Evolutionary conservation across 2,888 invertebrate species (phyloP).

Genomic region (Ectropis crepuscularia): DNA sequence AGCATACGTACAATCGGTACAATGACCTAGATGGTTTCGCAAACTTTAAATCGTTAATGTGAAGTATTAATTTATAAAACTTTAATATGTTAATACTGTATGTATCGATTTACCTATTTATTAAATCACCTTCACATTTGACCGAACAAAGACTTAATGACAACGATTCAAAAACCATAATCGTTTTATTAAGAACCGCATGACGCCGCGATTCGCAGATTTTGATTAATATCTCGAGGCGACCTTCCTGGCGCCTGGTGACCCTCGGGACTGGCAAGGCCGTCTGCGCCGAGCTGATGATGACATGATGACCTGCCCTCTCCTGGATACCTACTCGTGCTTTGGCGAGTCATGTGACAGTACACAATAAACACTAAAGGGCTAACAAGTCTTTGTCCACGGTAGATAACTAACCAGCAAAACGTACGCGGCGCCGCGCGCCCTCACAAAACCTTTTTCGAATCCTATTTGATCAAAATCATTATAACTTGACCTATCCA

Average conservation of each 20-base stretch:
- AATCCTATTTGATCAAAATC: too few species aligned
- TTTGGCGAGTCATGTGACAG: conserved; percentile 14
- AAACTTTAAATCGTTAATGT: background rate
- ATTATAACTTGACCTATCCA: too few species aligned
- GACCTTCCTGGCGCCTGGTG: conserved; percentile 40
- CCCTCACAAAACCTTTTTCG: too few species aligned
- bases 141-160: conserved; percentile 33
- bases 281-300: conserved; percentile 37
- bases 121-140: conserved; percentile 26
- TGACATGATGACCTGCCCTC: conserved; percentile 37
- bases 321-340: conserved; percentile 12
- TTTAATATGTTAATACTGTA: background rate
- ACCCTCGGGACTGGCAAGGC: conserved; percentile 40
- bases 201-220: conserved; percentile 35
- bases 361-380: background rate
- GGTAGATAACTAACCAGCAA: background rate
- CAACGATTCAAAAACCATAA: conserved; percentile 39
- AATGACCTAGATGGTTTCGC: too few species aligned
- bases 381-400: background rate
- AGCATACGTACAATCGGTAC: too few species aligned
- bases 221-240: conserved; percentile 40
- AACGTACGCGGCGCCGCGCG: too few species aligned
- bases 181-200: conserved; percentile 39
- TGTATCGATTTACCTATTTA: conserved; percentile 7
- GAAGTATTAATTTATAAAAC: background rate